phyloP scores from a whole-genome alignment of 2,888 invertebrate genomes.

The Colostygia pectinataria region DNA sequence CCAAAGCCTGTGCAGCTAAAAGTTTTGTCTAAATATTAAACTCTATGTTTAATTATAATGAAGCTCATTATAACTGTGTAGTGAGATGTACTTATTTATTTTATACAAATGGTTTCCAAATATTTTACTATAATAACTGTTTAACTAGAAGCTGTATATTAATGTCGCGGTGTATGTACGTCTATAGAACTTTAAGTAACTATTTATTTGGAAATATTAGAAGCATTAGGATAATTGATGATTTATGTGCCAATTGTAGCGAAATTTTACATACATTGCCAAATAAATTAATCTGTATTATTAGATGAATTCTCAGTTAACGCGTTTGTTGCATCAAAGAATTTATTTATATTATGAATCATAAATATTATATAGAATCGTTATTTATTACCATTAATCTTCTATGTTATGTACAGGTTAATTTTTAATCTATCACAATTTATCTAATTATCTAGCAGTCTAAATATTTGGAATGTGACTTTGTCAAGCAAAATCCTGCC shows the following conservation, averaged over 20 bases:
- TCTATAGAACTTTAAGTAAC: conserved; percentile 35
- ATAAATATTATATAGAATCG: conserved; percentile 43
- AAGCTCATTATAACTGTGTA: conserved; percentile 63
- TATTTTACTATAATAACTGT: conserved; percentile 35
- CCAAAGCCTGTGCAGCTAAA: conserved; percentile 41
- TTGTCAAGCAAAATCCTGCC: conserved; percentile 80
- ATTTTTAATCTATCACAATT: conserved; percentile 43
- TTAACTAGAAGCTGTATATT: conserved; percentile 35
- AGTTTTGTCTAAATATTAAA: conserved; percentile 32
- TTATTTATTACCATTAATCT: conserved; percentile 52
- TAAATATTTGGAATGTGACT: conserved; percentile 63
- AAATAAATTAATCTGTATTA: conserved; percentile 31
- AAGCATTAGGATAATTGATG: conserved; percentile 44
- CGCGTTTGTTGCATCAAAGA: conserved; percentile 50
- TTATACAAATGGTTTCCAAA: conserved; percentile 48
- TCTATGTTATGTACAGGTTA: conserved; percentile 66
- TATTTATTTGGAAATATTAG: conserved; percentile 50
- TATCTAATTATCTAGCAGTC: conserved; percentile 34
- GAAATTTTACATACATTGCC: conserved; percentile 43
- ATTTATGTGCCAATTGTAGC: conserved; percentile 70
- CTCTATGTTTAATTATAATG: conserved; percentile 46
- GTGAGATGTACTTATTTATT: conserved; percentile 66
- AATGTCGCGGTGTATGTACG: conserved; percentile 34
- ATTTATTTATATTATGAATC: conserved; percentile 46
- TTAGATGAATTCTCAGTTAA: conserved; percentile 48